Base-by-base conservation (phyloP, 2,113 vertebrate genomes). In the Myotis brandtii region DNA sequence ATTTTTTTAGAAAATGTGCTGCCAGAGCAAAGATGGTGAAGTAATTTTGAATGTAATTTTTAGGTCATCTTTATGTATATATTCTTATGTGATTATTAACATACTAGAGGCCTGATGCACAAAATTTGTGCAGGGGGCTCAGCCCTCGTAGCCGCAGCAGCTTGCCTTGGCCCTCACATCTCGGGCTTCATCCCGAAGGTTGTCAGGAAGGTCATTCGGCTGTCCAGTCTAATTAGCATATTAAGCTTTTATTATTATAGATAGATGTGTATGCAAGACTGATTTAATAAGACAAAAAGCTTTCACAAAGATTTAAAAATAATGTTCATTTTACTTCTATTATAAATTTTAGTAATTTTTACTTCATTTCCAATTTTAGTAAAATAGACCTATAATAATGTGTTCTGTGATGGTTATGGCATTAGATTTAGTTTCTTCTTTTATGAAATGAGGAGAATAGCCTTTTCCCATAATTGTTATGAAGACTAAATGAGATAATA, bases 231-330 rank as follows among this genome's bases (percentile, higher is more conserved):
- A 43, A 43, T 43, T 43, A 43, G 43, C 43, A 43, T 43, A 43
- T 43, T 43, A 43, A 1, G 43, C 43, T 43, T 43, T 43, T 43
- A 43, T 43, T 40, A 40, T 40, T 43, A 43, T 43, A 43, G 43
- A 43, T 43, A 43, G 43, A 43, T 46, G 20, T 40, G 9, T 76
- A 34, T 23, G 23, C 3, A 77, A 77, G 5, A 67, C n/a, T 94
- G 67, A 76, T 91, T 94, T 87, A 82, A 50, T 20, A 32, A 80
- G 43, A 79, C 46, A 20, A 80, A 90, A 90, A n/a, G 2, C 75
- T 84, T 90, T 96, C 50, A 87, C 9, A 80, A 86, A 89, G n/a
- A 75, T 48, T 93, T 91, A 20, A 25, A 75, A 94, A 82, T 91
- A 72, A 75, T 85, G 12, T 94, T 94, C 25, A 46, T 56, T 93